These are phyloP conservation scores for Diogma glabrata DNA, from an alignment of 2,888 invertebrate species.

Conservation along the genomic window DNA sequence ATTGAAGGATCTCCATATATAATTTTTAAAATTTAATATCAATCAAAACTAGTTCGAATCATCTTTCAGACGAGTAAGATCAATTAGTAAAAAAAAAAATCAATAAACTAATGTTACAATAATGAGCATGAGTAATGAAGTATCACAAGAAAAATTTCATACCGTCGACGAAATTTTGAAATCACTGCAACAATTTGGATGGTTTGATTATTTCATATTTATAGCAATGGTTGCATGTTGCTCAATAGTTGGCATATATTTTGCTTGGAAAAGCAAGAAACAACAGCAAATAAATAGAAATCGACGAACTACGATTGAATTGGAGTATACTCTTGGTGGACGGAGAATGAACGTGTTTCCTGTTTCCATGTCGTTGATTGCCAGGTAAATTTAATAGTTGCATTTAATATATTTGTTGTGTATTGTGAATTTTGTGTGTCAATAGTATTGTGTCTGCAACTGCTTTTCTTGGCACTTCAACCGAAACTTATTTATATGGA, in stretches of 20 bases:
- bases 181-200: not conserved
- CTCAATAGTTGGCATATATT: not conserved
- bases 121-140: too few species aligned
- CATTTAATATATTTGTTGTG: too few species aligned
- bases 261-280: not conserved
- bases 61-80: too few species aligned
- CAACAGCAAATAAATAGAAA: not conserved
- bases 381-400: too few species aligned
- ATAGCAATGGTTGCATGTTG: not conserved
- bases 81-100: too few species aligned
- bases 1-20: too few species aligned
- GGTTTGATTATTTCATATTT: not conserved
- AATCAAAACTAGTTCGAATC: too few species aligned
- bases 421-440: conserved; percentile 55
- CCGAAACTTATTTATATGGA: conserved; percentile 67
- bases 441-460: too few species aligned
- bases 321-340: not conserved
- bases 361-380: not conserved
- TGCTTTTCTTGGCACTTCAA: conserved; percentile 55
- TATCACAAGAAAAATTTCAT: too few species aligned
- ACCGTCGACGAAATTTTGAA: too few species aligned
- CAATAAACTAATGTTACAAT: too few species aligned
- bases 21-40: too few species aligned
- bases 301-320: not conserved
- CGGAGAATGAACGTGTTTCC: not conserved